A percentile compares a stretch with the other conserved stretches of the same genome.
Conservation (phyloP, 2,797 vertebrate species). For the Myotis myotis region DNA sequence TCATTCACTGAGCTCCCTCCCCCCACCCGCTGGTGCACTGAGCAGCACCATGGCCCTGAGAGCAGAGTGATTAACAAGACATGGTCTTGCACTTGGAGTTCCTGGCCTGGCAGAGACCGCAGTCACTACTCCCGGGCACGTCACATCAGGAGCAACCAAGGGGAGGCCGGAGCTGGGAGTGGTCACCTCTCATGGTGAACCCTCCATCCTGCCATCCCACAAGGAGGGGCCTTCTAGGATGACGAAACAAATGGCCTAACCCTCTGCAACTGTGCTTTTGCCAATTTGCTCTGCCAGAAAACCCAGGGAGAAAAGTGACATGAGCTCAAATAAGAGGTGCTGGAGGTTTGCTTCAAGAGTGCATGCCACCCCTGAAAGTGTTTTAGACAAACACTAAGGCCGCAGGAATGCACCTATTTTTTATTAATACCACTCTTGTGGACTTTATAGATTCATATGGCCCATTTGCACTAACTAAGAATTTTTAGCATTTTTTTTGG, state of each 20-base stretch:
- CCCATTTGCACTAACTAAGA: neutral
- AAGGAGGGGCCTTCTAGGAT: neutral
- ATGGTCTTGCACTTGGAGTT: neutral
- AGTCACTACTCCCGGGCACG: neutral
- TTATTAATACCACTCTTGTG: neutral
- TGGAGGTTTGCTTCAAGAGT: conserved; percentile 2
- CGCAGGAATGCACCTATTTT: neutral
- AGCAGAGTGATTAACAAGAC: neutral
- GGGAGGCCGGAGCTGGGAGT: neutral
- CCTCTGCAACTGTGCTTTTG: neutral
- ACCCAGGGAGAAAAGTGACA: neutral
- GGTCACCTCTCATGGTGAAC: neutral
- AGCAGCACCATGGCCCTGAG: neutral
- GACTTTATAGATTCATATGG: neutral
- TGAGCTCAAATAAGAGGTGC: neutral
- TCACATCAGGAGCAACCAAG: neutral
- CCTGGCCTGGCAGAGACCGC: neutral
- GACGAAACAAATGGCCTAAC: neutral
- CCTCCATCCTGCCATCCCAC: neutral
- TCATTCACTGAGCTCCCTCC: neutral
- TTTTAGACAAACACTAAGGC: neutral
- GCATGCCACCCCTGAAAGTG: neutral
- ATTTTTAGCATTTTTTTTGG: neutral
- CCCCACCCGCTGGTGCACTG: fast-evolving
- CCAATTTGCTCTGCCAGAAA: neutral